Evolutionary conservation across 1,140 invertebrate species (phyloP), one percentile per base, ranked within the genome.

Genomic region (Rhyzopertha dominica): DNA sequence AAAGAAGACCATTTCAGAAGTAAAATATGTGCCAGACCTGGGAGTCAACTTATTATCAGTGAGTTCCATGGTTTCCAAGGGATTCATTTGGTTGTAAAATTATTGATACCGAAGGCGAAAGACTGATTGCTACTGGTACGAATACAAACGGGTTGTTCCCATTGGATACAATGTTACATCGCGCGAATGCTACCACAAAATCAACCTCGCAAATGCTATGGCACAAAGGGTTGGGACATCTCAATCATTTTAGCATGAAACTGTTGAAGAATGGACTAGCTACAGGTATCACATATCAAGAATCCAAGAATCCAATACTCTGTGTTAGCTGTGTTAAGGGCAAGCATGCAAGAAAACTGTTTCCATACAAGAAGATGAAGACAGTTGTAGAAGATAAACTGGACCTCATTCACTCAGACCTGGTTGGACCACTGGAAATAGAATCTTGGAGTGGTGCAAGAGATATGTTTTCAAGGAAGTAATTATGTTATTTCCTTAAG

Each of bases 391-490:
- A 17, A 14, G 28, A 53, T 26, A 37, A 37, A 25, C 37, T 53
- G 8, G 50, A 53, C 13, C 25, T 53, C 14, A 43, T 53, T 8
- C 54, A 56, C 24, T 29, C 47, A 17, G 50, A 56, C 29, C 16
- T 55, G 9, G 17, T 20, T 8, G 50, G 47, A 8, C 47, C 51
- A 7, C 50, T 56, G 43, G 39, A 40, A 31, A 20, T 39, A 9
- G 38, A 26, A 13, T 54, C 48, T 8, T 39, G 24, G 25, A 28
- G 59, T 43, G 56, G 57, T 16, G 48, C 55, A 17, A 53, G 43
- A 9, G 71, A 70, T 38, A 53, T 68, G 37, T 28, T 71, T 8
- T 57, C 55, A 1, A n/a, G n/a, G n/a, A n/a, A n/a, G n/a, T n/a
- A n/a, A n/a, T n/a, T n/a, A n/a, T n/a, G n/a, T n/a, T 41, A 20